Conservation (phyloP, 2,797 vertebrate genomes). For the Halcyon leucocephala region DNA sequence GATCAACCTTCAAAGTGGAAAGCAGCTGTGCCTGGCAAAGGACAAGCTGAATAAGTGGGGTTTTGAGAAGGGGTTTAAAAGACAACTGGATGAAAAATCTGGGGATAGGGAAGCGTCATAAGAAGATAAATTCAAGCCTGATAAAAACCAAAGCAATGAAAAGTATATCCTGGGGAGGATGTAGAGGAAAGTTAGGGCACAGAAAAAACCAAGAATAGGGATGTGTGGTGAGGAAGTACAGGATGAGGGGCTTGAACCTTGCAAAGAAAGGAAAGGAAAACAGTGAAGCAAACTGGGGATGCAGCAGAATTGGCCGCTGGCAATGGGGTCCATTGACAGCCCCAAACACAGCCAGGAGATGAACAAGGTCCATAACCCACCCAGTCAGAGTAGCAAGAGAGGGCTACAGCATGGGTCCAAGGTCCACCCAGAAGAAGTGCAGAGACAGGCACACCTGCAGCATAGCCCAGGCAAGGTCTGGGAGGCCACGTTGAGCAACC, state of each 20-base stretch:
- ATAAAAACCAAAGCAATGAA: neutral
- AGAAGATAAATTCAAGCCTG: neutral
- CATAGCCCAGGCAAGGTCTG: neutral
- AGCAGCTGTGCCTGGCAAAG: neutral
- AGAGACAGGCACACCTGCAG: neutral
- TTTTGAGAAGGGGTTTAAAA: neutral
- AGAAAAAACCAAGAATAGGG: neutral
- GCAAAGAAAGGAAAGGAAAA: neutral
- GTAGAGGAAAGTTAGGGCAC: neutral
- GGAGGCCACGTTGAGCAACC: neutral
- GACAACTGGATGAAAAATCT: neutral
- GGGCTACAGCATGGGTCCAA: neutral
- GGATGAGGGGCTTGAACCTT: neutral
- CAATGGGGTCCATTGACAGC: neutral
- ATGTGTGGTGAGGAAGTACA: fast-evolving
- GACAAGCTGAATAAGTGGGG: neutral
- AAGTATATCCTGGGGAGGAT: neutral
- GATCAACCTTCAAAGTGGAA: neutral
- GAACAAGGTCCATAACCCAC: neutral
- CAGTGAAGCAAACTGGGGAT: neutral
- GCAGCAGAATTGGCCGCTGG: neutral
- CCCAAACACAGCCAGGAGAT: neutral
- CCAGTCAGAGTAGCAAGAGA: neutral
- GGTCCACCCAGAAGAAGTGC: neutral
- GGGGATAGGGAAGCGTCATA: neutral